Conservation (phyloP, 1,140 invertebrate genomes). For the Macrosteles quadrilineatus region DNA sequence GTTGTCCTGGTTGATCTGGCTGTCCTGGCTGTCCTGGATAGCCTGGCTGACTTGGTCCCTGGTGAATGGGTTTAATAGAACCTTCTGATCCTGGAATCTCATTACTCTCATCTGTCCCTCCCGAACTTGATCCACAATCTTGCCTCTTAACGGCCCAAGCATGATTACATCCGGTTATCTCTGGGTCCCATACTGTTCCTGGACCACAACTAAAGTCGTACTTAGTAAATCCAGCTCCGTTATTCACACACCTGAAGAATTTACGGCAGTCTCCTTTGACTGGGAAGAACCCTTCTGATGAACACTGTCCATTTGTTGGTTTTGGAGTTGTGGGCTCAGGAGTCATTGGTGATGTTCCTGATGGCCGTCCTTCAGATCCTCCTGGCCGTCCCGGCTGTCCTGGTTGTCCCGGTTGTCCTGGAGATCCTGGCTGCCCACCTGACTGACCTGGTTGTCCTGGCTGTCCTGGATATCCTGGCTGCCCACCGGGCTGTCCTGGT, state of each 20-base stretch:
- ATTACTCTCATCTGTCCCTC: not conserved
- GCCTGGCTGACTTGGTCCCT: not conserved
- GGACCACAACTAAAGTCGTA: no score
- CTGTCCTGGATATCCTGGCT: no score
- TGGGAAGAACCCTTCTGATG: conserved; percentile 59
- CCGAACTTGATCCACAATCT: conserved; percentile 27
- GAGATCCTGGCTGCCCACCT: conserved; percentile 27
- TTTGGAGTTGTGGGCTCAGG: not conserved
- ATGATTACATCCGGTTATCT: conserved; percentile 56
- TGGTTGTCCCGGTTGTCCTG: no score
- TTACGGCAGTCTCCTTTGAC: conserved; percentile 50
- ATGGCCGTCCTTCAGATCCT: not conserved
- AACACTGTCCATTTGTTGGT: conserved; percentile 44
- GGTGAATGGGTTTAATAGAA: not conserved
- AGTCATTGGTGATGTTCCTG: not conserved
- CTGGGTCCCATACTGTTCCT: no score
- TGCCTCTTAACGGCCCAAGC: conserved; percentile 47
- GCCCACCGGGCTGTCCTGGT: no score
- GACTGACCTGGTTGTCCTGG: no score
- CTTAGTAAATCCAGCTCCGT: no score
- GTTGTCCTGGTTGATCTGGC: no score
- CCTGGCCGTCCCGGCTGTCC: no score
- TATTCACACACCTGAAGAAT: conserved; percentile 51
- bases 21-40: conserved; percentile 31
- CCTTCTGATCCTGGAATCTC: conserved; percentile 1